Conservation (phyloP, 2,797 vertebrate genomes). For the Alauda arvensis region DNA sequence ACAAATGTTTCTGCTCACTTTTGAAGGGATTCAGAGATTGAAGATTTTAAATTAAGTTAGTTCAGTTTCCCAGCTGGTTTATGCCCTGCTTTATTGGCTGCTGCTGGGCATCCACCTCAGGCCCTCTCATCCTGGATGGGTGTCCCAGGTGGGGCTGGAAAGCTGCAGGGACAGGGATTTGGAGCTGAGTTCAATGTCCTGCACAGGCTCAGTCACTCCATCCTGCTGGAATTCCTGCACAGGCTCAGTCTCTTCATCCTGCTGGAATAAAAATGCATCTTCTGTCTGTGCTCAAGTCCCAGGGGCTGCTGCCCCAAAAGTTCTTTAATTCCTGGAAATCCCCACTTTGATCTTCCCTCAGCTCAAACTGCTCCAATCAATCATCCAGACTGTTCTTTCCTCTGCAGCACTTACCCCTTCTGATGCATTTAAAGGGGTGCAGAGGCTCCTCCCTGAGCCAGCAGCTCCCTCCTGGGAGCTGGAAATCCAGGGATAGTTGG, state of each 20-base stretch:
- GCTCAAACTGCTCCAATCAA: not conserved
- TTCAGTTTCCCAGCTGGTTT: not conserved
- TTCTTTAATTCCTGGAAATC: not conserved
- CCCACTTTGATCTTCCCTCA: not conserved
- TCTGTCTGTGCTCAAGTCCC: fast-evolving
- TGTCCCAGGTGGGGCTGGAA: not conserved
- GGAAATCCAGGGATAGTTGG: not conserved
- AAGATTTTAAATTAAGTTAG: not conserved
- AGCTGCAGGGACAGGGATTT: fast-evolving
- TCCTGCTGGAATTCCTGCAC: not conserved
- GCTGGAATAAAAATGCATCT: not conserved
- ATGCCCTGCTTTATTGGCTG: not conserved
- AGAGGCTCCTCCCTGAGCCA: not conserved
- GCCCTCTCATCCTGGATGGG: too few relatives aligned
- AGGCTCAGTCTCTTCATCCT: not conserved
- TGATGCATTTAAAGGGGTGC: not conserved
- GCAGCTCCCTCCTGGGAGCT: not conserved
- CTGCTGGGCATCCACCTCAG: fast-evolving
- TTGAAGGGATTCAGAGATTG: not conserved
- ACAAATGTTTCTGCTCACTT: not conserved
- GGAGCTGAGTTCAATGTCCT: fast-evolving
- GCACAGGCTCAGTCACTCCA: not conserved
- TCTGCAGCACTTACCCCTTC: not conserved
- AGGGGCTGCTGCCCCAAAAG: not conserved
- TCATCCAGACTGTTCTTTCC: not conserved